Percentiles rank a stretch among this genome's conserved stretches.
Conservation (phyloP, 1,140 invertebrate genomes). For the Ceratosolen solmsi region DNA sequence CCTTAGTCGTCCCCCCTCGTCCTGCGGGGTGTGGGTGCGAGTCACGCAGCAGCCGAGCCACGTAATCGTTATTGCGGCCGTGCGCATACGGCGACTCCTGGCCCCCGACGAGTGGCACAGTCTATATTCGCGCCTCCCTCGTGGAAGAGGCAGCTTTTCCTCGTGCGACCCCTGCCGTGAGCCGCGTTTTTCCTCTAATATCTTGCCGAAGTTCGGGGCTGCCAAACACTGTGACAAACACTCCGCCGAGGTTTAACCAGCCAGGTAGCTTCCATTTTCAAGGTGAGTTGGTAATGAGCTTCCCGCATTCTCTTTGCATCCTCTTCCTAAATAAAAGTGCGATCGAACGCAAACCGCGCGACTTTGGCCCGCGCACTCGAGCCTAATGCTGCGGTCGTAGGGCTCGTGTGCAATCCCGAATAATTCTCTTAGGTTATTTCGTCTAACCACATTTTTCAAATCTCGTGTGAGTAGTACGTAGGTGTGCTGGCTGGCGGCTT, state of each 20-base stretch:
- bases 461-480: background rate
- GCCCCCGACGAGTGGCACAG: conserved; percentile 9
- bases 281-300: too few relatives aligned
- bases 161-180: background rate
- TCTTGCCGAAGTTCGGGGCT: background rate
- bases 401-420: background rate
- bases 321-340: too few relatives aligned
- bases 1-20: background rate
- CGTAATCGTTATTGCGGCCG: background rate
- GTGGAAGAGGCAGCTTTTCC: background rate
- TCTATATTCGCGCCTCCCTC: conserved; percentile 6
- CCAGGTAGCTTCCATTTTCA: conserved; percentile 1
- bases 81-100: conserved; percentile 2
- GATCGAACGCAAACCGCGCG: background rate
- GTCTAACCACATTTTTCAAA: background rate
- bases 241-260: background rate
- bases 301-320: too few relatives aligned
- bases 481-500: background rate
- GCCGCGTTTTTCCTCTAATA: background rate
- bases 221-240: background rate
- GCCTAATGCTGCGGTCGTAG: background rate
- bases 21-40: conserved; percentile 3
- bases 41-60: background rate
- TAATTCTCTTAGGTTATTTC: background rate
- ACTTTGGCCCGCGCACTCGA: background rate